These are phyloP conservation scores for Calidris pygmaea DNA, from an alignment of 2,113 vertebrate species.

Conservation along the genomic window DNA sequence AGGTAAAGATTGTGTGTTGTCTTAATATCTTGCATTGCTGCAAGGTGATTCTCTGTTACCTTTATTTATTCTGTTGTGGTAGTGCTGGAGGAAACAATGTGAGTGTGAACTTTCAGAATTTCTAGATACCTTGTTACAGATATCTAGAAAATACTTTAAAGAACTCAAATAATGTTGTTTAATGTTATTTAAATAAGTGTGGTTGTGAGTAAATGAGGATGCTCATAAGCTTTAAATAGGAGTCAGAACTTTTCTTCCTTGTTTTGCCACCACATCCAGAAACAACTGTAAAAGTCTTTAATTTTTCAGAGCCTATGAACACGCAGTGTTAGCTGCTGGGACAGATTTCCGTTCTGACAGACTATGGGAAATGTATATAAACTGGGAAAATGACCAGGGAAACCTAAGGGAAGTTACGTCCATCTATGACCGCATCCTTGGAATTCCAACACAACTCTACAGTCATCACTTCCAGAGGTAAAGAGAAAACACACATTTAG, in stretches of 20 bases:
- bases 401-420: constrained; percentile 91
- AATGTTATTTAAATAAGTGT: background rate
- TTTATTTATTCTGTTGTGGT: background rate
- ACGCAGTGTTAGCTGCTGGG: constrained; percentile 92
- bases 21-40: background rate
- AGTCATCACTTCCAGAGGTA: constrained; percentile 97
- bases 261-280: background rate
- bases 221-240: background rate
- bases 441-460: constrained; percentile 95
- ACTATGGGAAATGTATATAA: constrained; percentile 95
- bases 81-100: background rate
- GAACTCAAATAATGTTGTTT: background rate
- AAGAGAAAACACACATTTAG: background rate
- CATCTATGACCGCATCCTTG: constrained; percentile 92
- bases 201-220: background rate
- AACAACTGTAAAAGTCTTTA: background rate
- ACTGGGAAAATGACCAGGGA: constrained; percentile 91
- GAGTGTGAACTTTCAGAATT: background rate
- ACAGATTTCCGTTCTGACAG: constrained; percentile 98
- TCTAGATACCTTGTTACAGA: background rate
- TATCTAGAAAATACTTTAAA: background rate
- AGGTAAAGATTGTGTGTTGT: background rate
- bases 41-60: background rate
- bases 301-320: constrained; percentile 88
- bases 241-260: background rate